Conservation (phyloP, 2,797 vertebrate genomes). For the Parauchenoglanis ngamensis region DNA sequence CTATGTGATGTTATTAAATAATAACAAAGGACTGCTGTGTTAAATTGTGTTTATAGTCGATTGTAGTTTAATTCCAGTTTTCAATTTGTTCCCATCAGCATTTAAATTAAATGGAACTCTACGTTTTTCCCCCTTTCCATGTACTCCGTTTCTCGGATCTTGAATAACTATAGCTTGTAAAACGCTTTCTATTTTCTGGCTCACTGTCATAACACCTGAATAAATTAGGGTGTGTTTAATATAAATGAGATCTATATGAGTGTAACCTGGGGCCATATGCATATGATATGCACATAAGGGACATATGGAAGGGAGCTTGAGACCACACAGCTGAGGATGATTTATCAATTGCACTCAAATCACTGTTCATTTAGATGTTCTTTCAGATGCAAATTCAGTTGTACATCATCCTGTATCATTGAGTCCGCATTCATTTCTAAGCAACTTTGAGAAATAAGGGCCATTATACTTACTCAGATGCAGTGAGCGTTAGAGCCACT, state of each 20-base stretch:
- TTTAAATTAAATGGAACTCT: not conserved
- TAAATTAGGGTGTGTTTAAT: not conserved
- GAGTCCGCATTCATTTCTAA: not conserved
- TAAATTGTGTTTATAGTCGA: not conserved
- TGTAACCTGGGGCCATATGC: not conserved
- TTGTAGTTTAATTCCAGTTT: not conserved
- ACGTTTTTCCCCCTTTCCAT: not conserved
- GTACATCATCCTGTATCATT: not conserved
- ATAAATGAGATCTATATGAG: not conserved
- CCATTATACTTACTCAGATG: not conserved
- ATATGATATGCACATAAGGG: not conserved
- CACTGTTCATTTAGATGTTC: not conserved
- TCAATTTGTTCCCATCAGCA: not conserved
- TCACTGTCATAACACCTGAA: not conserved
- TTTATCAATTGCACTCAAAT: not conserved
- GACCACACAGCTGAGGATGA: not conserved
- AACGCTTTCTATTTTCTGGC: not conserved
- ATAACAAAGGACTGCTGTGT: not conserved
- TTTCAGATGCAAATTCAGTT: constrained; percentile 5
- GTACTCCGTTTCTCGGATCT: not conserved
- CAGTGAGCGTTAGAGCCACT: constrained; percentile 44
- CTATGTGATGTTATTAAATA: not conserved
- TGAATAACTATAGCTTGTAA: not conserved
- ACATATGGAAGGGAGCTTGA: not conserved
- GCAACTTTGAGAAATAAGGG: not conserved